Base-by-base conservation (phyloP, 2,113 vertebrate genomes). In the Thinocorus orbignyianus region DNA sequence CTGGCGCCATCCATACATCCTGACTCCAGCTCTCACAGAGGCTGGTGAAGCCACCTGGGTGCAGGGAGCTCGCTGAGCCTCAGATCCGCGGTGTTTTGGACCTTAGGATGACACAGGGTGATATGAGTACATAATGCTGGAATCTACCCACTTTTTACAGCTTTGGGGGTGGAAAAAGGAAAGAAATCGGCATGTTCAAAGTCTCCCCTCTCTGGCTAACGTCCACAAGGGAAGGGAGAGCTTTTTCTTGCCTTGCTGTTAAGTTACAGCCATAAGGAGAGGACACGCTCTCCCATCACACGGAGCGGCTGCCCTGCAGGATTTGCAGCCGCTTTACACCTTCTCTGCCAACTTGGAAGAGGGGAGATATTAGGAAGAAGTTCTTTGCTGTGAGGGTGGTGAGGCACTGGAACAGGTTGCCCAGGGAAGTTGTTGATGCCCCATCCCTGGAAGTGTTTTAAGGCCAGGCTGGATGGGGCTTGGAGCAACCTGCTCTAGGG, bases 1-100 rank as follows among this genome's bases (percentile, higher is more conserved):
- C 64, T 65, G 46, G 9, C 0, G 1, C 33, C 60, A 55, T 48
- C 64, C 2, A 1, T 22, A 3, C 8, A 3, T 35, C 52, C 39
- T 10, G 41, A 7, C 26, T 4, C 41, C 39, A 55, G 88, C 26
- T 72, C 33, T 42, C 12, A 7, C 7, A 14, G 52, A 76, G 72
- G 85, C 37, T 31, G 82, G 42, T 6, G 48, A 23, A 91, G 57
- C 35, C 28, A 9, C 0, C 6, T 64, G 60, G 76, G n/a, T 11
- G 65, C 22, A 72, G 52, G 51, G 41, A 90, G 71, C 62, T 60
- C 6, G 0, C 52, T 57, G 42, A 86, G 46, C 49, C 16, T 73
- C 24, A 28, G 19, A 39, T 14, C 24, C 0, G 3, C 60, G 35
- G 16, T 11, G 35, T 9, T 48, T 17, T 54, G 65, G 51, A 81